Conservation (phyloP, 2,797 vertebrate genomes). For the Notamacropus eugenii region DNA sequence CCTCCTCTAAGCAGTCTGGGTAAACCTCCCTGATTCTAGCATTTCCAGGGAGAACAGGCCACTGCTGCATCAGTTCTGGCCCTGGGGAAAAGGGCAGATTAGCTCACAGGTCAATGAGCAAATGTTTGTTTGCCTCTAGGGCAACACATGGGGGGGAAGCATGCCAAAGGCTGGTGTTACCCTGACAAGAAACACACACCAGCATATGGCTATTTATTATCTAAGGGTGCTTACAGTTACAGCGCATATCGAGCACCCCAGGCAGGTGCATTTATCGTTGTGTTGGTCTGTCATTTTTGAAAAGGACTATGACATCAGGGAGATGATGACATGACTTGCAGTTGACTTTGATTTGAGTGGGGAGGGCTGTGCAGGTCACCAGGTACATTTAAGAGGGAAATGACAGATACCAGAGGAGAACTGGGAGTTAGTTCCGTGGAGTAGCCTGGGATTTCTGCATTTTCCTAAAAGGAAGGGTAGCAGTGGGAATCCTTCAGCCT, state of each 20-base stretch:
- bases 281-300: no score
- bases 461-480: background rate
- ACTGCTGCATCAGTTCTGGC: background rate
- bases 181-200: background rate
- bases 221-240: background rate
- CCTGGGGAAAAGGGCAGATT: background rate
- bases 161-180: background rate
- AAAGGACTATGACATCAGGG: no score
- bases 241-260: background rate
- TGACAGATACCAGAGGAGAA: background rate
- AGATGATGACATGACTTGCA: no score
- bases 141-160: background rate
- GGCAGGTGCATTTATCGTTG: background rate
- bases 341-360: no score
- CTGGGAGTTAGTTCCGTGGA: background rate
- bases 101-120: background rate
- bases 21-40: background rate
- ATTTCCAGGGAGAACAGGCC: conserved; percentile 11
- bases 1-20: background rate
- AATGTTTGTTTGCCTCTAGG: background rate
- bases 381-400: background rate
- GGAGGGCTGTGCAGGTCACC: background rate
- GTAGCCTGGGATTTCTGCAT: background rate
- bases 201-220: background rate
- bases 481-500: background rate